Evolutionary conservation across 1,140 invertebrate species (phyloP).

Genomic region (Charaxes varanes): DNA sequence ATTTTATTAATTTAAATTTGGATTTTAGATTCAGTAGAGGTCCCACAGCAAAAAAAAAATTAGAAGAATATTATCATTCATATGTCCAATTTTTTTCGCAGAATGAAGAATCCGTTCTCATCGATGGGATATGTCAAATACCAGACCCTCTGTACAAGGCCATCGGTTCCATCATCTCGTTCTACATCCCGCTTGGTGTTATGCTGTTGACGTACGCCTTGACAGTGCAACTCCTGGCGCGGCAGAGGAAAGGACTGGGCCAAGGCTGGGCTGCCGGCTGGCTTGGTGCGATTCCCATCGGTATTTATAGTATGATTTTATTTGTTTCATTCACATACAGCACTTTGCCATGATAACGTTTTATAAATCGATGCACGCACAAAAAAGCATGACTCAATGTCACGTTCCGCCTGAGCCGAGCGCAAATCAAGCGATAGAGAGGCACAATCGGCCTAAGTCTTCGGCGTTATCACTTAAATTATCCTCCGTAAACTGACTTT

Average conservation of each 20-base stretch:
- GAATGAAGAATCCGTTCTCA: conserved; percentile 86
- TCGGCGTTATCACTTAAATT: no score
- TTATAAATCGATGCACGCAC: no score
- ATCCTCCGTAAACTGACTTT: no score
- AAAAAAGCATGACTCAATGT: no score
- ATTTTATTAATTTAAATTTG: no score
- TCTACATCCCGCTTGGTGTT: conserved; percentile 95
- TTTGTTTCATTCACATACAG: no score
- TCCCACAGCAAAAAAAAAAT: not conserved
- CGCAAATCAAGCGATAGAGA: no score
- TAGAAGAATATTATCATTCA: not conserved
- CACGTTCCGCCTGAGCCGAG: no score
- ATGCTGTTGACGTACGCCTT: conserved; percentile 96
- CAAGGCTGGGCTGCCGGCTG: conserved; percentile 76
- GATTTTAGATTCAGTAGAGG: no score
- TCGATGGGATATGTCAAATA: conserved; percentile 88
- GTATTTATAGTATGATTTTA: conserved; percentile 57
- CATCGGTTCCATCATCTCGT: conserved; percentile 94
- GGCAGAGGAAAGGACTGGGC: conserved; percentile 84
- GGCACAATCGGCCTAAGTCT: no score
- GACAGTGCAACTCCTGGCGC: conserved; percentile 88
- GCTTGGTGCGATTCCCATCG: conserved; percentile 72
- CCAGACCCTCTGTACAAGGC: conserved; percentile 92
- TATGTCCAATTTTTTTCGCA: conserved; percentile 50
- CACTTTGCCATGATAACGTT: no score